These are phyloP conservation scores for Sclerurus mexicanus DNA, from an alignment of 2,113 vertebrate species.

Conservation along the genomic window DNA sequence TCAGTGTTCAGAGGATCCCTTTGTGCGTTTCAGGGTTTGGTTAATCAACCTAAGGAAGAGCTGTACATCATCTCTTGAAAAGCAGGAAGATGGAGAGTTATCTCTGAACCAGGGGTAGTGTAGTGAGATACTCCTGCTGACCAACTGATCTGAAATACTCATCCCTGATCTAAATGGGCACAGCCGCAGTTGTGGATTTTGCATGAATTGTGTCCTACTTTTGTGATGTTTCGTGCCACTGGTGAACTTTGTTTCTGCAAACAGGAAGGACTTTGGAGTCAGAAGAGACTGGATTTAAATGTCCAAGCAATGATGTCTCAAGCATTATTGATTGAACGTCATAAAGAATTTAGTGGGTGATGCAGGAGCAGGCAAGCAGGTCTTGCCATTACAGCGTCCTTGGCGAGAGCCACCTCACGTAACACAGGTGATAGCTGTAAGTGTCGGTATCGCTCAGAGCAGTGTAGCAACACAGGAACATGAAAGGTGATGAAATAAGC, in stretches of 20 bases:
- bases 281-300: neutral
- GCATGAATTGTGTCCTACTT: neutral
- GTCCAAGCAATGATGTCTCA: neutral
- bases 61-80: neutral
- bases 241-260: neutral
- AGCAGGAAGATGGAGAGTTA: neutral
- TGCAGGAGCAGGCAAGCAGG: neutral
- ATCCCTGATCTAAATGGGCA: neutral
- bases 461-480: accelerated
- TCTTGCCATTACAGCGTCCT: neutral
- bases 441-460: neutral
- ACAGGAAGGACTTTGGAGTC: neutral
- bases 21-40: neutral
- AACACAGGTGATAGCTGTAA: neutral
- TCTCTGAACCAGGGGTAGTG: neutral
- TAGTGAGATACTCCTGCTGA: neutral
- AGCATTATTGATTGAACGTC: neutral
- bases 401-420: neutral
- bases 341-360: neutral
- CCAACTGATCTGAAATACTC: neutral
- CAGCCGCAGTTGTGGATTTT: accelerated
- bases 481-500: neutral
- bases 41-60: neutral
- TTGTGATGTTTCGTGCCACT: neutral
- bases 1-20: neutral